phyloP scores from a whole-genome alignment of 2,797 vertebrate genomes.

The Falco cherrug region DNA sequence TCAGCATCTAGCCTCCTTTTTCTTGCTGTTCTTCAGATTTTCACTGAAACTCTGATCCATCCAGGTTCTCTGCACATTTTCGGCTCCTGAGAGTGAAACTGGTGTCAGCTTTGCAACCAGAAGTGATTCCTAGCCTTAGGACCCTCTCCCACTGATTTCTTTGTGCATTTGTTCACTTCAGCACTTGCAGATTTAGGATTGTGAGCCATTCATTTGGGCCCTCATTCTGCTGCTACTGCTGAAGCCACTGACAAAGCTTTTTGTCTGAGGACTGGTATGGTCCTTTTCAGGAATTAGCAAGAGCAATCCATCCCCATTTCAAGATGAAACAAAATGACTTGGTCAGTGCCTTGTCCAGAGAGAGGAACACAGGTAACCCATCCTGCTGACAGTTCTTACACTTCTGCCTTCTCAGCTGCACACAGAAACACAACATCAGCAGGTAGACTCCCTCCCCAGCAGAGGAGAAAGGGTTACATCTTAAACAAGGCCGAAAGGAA shows the following conservation, averaged over 20 bases:
- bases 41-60: background rate
- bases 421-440: background rate
- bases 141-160: background rate
- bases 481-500: background rate
- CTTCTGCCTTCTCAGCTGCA: background rate
- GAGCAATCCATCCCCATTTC: background rate
- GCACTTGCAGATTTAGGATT: background rate
- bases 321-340: background rate
- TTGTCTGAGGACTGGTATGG: background rate
- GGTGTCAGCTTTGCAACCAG: background rate
- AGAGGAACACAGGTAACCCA: background rate
- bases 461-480: constrained; percentile 15
- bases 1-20: background rate
- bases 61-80: background rate
- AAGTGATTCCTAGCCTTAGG: background rate
- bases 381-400: background rate
- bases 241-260: background rate
- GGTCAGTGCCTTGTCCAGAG: background rate
- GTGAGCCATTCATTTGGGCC: background rate
- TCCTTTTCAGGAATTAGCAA: background rate
- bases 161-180: background rate
- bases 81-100: background rate
- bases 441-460: background rate
- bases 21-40: background rate
- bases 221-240: background rate